Evolutionary conservation across 2,113 vertebrate genomes (phyloP), one percentile per base, ranked within the genome.

Genomic region (Peromyscus maniculatus): DNA sequence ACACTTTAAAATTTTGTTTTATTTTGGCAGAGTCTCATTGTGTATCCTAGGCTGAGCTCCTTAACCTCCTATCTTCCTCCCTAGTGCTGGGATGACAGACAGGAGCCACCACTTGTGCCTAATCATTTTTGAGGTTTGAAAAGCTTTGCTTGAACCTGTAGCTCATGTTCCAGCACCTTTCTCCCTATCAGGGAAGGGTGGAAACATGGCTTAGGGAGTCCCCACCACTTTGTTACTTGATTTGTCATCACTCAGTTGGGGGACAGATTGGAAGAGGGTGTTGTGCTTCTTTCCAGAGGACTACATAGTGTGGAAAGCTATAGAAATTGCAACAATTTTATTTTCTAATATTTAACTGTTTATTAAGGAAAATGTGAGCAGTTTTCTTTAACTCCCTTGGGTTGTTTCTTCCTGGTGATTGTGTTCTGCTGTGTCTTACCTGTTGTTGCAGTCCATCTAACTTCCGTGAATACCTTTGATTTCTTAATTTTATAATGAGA

Each of bases 321-420:
- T 13, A 94, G 71, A 57, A 97, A 89, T 86, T 36, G 17, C 72
- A 87, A 39, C 74, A 86, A 55, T 55, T 33, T 88, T 19, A 46
- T 59, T 31, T 31, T 39, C 82, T 80, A 67, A 96, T 31, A 69
- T 22, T 12, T 72, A 69, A 78, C 64, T 66, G 74, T 67, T 67
- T 36, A 39, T 55, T 55, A 49, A 74, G 72, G 91, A 21, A 55
- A 59, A 39, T 57, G 36, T 64, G 16, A 87, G 28, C 62, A 33
- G 49, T 79, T 82, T 79, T 3, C 26, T 62, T 67, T 64, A 80
- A 28, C 19, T 52, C 3, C 7, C 59, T 31, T 16, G 17, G 75
- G 72, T 39, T 86, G 7, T 93, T 92, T 71, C 52, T 74, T 11
- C 69, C 52, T 77, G 2, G 0, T 55, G n/a, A 31, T 31, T 6